Evolutionary conservation across 2,797 vertebrate species (phyloP).

Genomic region (Malacoctenus gilli): DNA sequence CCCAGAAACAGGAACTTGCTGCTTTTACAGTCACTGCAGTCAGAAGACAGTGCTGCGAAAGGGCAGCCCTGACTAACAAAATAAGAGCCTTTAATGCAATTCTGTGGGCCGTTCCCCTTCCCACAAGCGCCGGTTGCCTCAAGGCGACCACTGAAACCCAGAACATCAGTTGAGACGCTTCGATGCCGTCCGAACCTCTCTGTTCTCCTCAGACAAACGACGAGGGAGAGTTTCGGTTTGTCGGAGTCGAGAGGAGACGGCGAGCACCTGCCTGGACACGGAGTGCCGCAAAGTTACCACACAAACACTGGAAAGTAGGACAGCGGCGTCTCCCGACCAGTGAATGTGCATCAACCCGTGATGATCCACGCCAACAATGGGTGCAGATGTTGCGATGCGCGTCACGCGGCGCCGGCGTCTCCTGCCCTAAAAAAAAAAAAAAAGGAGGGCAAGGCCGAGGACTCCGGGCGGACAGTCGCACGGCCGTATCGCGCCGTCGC

Average conservation of each 20-base stretch:
- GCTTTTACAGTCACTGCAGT: constrained; percentile 1
- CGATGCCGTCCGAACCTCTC: too few species aligned
- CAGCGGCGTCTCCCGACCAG: background rate
- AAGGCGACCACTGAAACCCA: too few species aligned
- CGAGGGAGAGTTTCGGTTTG: too few species aligned
- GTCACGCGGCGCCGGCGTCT: constrained; percentile 7
- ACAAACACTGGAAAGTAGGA: constrained; percentile 13
- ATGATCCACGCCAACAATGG: constrained; percentile 16
- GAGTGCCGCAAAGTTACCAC: constrained; percentile 5
- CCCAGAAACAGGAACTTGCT: background rate
- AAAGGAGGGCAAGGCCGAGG: constrained; percentile 6
- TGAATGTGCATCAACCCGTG: constrained; percentile 16
- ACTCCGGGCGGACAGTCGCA: constrained; percentile 8
- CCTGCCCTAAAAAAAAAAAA: background rate
- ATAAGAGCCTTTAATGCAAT: constrained; percentile 1
- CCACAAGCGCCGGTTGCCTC: too few species aligned
- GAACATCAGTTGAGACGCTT: too few species aligned
- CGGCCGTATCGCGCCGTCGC: background rate
- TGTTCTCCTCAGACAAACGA: too few species aligned
- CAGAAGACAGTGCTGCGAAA: background rate
- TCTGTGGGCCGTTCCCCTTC: too few species aligned
- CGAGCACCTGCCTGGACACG: too few species aligned
- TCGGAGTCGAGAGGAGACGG: too few species aligned
- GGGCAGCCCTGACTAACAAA: background rate
- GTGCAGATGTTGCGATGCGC: constrained; percentile 10